Evolutionary conservation across 2,113 vertebrate genomes (phyloP), one percentile per base, ranked within the genome.

Genomic region (Aleadryas rufinucha): DNA sequence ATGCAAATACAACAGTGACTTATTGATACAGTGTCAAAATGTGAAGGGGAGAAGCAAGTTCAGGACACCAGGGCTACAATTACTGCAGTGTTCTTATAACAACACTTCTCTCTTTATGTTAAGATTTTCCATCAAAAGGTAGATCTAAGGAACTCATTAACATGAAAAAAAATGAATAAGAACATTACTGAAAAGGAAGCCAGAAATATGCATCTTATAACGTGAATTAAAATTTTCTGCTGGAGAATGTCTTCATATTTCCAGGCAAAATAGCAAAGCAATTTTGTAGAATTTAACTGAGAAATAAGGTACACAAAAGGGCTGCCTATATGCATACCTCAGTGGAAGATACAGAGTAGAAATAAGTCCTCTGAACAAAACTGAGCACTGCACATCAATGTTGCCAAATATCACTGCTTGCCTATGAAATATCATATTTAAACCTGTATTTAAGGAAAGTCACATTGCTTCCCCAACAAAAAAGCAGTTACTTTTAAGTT

Each of bases 271-370:
- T 4, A 94, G 81, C 53, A 91, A 87, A 93, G 61, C 0, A 13
- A 81, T 96, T 90, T 75, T 93, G 83, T 26, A 86, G 47, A 86
- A 89, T 89, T 78, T 89, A 95, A 95, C 63, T 75, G 68, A 90
- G 90, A 96, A 96, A 93, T 89, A 89, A 10, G 3, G 52, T 53
- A 88, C 26, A 87, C 56, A 88, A 88, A 95, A 81, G 44, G 24
- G 47, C 22, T 87, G 35, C 80, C 89, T 63, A n/a, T n/a, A 71
- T 49, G 47, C 60, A 57, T 44, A 80, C 27, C 44, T 84, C 72
- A 63, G 52, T 78, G 59, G 70, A 80, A 92, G 82, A 83, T 13
- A 35, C 7, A 33, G 59, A 70, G 27, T 24, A 70, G 54, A 95
- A 96, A 10, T 47, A 81, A 80, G 65, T 60, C 35, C 39, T 94